Evolutionary conservation across 2,888 invertebrate species (phyloP).

Genomic region (Dorcus parallelipipedus): DNA sequence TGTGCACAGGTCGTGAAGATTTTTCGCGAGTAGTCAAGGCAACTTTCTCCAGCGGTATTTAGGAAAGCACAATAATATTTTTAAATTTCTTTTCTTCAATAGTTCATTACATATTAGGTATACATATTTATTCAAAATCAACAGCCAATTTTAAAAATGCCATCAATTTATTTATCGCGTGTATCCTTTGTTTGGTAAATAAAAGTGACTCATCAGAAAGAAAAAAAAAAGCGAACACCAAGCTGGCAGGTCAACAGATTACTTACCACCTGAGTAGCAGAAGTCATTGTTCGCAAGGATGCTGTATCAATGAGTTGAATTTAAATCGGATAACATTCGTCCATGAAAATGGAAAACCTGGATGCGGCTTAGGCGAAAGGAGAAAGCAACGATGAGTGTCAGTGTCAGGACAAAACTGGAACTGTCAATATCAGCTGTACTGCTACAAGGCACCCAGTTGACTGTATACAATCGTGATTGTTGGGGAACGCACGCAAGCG

Average conservation of each 20-base stretch:
- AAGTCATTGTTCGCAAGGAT: constrained; percentile 27
- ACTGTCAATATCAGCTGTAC: constrained; percentile 21
- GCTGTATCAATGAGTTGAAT: constrained; percentile 2
- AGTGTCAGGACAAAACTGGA: not conserved
- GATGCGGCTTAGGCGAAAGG: too few species aligned
- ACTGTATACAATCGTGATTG: too few species aligned
- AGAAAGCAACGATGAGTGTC: not conserved
- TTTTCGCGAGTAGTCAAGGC: too few species aligned
- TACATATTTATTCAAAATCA: not conserved
- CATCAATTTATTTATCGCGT: not conserved
- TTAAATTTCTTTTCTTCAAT: not conserved
- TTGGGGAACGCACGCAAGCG: too few species aligned
- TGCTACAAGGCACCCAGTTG: not conserved
- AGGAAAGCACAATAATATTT: too few species aligned
- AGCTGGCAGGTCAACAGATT: not conserved
- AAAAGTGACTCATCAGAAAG: not conserved
- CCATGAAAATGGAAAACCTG: too few species aligned
- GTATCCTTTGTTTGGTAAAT: too few species aligned
- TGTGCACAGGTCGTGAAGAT: too few species aligned
- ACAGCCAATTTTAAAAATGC: not conserved
- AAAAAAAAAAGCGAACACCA: not conserved
- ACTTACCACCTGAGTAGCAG: constrained; percentile 34
- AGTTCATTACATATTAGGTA: too few species aligned
- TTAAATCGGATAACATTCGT: not conserved
- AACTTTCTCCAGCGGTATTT: too few species aligned